Base-by-base conservation (phyloP, 2,113 vertebrate species). In the Ochotona curzoniae region DNA sequence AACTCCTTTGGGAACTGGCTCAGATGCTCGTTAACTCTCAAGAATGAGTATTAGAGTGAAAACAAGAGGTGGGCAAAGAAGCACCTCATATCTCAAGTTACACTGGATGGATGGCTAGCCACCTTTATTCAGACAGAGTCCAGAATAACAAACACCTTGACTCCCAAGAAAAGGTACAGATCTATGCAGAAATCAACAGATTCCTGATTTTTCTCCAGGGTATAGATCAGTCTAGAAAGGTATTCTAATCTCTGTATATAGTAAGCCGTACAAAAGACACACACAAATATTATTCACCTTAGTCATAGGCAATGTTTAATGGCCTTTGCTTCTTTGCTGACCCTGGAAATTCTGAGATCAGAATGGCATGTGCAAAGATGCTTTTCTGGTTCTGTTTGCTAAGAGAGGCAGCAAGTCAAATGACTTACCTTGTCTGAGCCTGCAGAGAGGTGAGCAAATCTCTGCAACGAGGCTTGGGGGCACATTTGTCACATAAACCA, bases 361-460 rank as follows among this genome's bases (percentile, higher is more conserved):
- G 90, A 86, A 89, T 4, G 54, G 44, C 38, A 13, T 8, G 30
- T 54, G 17, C 61, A 49, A 87, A 92, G 87, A 92, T 86, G 70
- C 7, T 85, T 79, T 78, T 83, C 83, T 54, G 4, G 80, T 89
- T 91, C 85, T 87, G 12, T 54, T 89, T 91, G n/a, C 63, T 49
- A 74, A 89, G 35, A 69, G 25, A 78, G 44, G n/a, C 20, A 23
- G 25, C 75, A 82, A 94, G 25, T 54, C 47, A 90, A 89, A 83
- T 38, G 67, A 54, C 18, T 61, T 67, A 47, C 73, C n/a, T 93
- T 49, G 26, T 74, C 69, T 88, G 60, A 66, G 75, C 26, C 90
- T 87, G 57, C 60, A 75, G 20, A 94, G 17, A 82, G n/a, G 15
- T 80, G 35, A 26, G 78, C 82, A 87, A 85, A 67, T 64, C 28